These are phyloP conservation scores for Acanthisitta chloris DNA, from an alignment of 2,113 vertebrate species.

Conservation along the genomic window DNA sequence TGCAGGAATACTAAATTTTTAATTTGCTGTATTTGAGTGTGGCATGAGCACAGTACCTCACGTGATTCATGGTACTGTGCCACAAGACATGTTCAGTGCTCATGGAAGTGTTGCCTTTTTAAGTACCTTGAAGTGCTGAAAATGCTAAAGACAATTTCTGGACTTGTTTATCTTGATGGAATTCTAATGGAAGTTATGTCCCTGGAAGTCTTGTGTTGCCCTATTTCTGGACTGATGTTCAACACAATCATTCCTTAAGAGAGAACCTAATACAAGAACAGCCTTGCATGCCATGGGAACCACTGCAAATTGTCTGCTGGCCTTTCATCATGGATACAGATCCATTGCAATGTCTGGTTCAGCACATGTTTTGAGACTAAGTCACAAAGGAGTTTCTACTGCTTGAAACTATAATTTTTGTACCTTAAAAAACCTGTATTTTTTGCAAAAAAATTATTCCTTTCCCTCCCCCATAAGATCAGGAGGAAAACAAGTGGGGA, in stretches of 20 bases:
- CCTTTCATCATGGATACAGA: background rate
- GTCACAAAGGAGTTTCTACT: background rate
- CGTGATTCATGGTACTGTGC: background rate
- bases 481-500: background rate
- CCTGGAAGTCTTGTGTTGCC: background rate
- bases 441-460: background rate
- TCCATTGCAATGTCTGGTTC: fast-evolving
- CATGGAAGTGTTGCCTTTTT: background rate
- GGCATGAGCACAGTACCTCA: background rate
- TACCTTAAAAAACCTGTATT: background rate
- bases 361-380: background rate
- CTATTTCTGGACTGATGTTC: background rate
- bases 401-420: background rate
- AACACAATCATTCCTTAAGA: background rate
- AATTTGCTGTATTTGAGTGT: background rate
- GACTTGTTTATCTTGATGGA: background rate
- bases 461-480: background rate
- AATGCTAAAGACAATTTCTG: background rate
- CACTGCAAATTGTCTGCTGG: background rate
- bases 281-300: background rate
- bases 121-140: background rate
- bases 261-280: background rate
- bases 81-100: fast-evolving
- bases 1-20: background rate
- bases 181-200: background rate